Base-by-base conservation (phyloP, 2,113 vertebrate genomes). In the Piaya cayana region DNA sequence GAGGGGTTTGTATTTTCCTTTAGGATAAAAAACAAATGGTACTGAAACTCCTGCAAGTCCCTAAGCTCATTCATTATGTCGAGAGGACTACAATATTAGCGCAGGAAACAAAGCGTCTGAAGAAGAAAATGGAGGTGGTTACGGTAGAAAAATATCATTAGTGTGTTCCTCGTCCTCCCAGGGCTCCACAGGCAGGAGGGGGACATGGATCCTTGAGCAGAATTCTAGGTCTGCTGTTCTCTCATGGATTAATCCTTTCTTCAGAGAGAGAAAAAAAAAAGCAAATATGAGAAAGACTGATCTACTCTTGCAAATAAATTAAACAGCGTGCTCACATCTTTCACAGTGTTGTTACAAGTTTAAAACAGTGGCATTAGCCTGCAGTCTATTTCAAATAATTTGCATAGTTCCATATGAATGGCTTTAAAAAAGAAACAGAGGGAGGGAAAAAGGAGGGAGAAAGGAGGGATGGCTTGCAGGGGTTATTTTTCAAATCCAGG, bases 11-110 rank as follows among this genome's bases (percentile, higher is more conserved):
- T 87, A 95, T 97, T 93, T 96, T 97, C 96, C 96, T 98, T 96
- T 95, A 98, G 92, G 90, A 98, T 96, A 97, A 97, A 97, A 97
- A 96, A 98, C 95, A 98, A 97, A 97, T 96, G 97, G 95, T 95
- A 96, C 49, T 92, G 93, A 96, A 96, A 95, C 78, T 92, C 90
- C 94, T 93, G 53, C 39, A 95, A 97, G 81, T 97, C 97, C 95
- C 97, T 93, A 60, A 96, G 96, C 94, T 97, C 96, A 98, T 97
- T 98, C 94, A 97, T 98, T 98, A 98, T 97, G 90, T 98, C 56
- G 79, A 93, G 94, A 97, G 92, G 96, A 91, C 56, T 53, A 62
- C 65, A 92, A 95, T 91, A 96, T 98, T 97, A 96, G 91, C 86
- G 79, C 68, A 82, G 87, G 67, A 80, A 78, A 91, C 90, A 95